A percentile compares a stretch with the other conserved stretches of the same genome.
Evolutionary conservation across 2,888 invertebrate genomes (phyloP).

Genomic region (Altica lythri): DNA sequence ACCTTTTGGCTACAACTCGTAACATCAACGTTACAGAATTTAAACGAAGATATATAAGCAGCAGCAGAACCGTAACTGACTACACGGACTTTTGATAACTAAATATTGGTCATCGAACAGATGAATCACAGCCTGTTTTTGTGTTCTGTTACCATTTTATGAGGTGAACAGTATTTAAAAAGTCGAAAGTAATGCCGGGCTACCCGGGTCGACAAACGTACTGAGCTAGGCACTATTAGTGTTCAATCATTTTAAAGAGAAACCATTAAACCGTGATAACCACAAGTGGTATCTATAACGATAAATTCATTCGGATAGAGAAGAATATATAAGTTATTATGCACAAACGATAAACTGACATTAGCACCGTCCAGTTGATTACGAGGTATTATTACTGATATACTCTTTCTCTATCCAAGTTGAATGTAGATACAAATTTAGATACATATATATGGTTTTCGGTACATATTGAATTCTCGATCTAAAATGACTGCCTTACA

Average conservation of each 20-base stretch:
- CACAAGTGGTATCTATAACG: too few relatives aligned
- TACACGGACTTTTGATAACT: constrained; percentile 56
- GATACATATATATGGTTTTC: too few relatives aligned
- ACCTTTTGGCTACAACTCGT: constrained; percentile 19
- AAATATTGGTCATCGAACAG: constrained; percentile 59
- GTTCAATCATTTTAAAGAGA: constrained; percentile 33
- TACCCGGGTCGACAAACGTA: constrained; percentile 45
- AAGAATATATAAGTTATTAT: too few relatives aligned
- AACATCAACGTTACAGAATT: constrained; percentile 15
- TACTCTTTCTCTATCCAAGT: too few relatives aligned
- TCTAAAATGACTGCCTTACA: constrained; percentile 38
- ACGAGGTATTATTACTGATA: too few relatives aligned
- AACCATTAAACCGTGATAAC: constrained; percentile 8
- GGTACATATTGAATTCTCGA: constrained; percentile 7
- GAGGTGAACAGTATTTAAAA: constrained; percentile 43
- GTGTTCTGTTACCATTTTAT: constrained; percentile 51
- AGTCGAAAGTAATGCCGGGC: constrained; percentile 42
- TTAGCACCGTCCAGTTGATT: too few relatives aligned
- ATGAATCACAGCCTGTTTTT: constrained; percentile 62
- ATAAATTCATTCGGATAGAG: too few relatives aligned
- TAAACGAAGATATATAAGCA: constrained; percentile 41
- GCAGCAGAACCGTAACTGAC: constrained; percentile 48
- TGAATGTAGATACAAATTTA: too few relatives aligned
- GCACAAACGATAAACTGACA: too few relatives aligned
- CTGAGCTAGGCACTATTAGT: constrained; percentile 55